Conservation (phyloP, 2,888 invertebrate species). For the Acleris sparsana region DNA sequence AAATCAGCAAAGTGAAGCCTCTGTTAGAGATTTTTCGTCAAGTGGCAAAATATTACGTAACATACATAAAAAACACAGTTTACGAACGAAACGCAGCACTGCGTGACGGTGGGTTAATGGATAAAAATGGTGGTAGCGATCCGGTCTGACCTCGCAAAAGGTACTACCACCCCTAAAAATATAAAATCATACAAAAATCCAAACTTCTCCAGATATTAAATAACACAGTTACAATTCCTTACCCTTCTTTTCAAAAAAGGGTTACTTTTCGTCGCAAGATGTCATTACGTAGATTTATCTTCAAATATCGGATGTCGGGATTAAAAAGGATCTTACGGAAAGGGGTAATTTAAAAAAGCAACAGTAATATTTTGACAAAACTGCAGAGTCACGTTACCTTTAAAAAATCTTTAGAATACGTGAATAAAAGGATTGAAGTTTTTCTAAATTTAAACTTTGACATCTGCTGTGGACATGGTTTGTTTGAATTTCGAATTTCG, state of each 20-base stretch:
- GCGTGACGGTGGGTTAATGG: no score
- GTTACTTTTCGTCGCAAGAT: slow-evolving; percentile 43
- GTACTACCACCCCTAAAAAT: no score
- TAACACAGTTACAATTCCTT: background rate
- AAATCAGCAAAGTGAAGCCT: no score
- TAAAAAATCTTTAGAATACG: slow-evolving; percentile 47
- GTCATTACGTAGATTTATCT: slow-evolving; percentile 70
- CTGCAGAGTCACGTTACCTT: slow-evolving; percentile 72
- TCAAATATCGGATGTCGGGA: slow-evolving; percentile 66
- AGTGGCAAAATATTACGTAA: no score
- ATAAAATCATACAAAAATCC: no score
- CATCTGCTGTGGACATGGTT: slow-evolving; percentile 22
- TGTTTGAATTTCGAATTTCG: slow-evolving; percentile 19
- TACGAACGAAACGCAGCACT: no score
- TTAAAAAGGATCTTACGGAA: slow-evolving; percentile 51
- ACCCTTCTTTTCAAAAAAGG: slow-evolving; percentile 9
- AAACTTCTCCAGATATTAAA: no score
- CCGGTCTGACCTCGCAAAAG: no score
- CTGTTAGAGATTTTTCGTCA: no score
- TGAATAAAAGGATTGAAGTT: slow-evolving; percentile 42
- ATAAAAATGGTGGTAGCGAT: no score
- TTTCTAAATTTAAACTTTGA: slow-evolving; percentile 32
- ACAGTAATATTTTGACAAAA: slow-evolving; percentile 82
- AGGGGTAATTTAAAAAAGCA: slow-evolving; percentile 66
- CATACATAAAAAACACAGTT: no score